These are phyloP conservation scores for Nasua narica DNA, from an alignment of 2,797 vertebrate species.

Conservation along the genomic window DNA sequence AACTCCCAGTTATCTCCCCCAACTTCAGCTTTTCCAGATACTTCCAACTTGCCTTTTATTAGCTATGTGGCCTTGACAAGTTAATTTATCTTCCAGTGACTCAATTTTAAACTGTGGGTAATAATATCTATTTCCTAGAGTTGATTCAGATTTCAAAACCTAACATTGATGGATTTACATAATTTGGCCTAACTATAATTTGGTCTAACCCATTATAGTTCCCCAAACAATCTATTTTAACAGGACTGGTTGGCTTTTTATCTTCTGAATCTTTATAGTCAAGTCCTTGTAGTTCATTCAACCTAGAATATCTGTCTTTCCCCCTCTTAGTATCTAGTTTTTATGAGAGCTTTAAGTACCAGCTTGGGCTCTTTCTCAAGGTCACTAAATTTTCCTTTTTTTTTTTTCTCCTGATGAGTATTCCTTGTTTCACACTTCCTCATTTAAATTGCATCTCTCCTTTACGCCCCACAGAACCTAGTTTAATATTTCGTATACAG, in stretches of 20 bases:
- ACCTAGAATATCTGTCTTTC: not conserved
- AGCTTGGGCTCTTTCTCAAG: not conserved
- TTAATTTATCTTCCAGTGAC: slow-evolving; percentile 24
- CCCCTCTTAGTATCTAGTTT: not conserved
- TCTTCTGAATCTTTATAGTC: not conserved
- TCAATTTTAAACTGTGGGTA: not conserved
- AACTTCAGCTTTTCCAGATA: not conserved
- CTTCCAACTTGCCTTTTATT: not conserved
- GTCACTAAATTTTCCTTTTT: not conserved
- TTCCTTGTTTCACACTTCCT: not conserved
- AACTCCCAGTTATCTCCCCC: not conserved
- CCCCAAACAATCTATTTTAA: not conserved
- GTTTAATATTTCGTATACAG: not conserved
- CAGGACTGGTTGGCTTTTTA: not conserved
- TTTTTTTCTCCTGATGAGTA: not conserved
- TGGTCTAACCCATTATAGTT: not conserved
- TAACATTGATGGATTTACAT: not conserved
- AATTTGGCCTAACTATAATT: not conserved
- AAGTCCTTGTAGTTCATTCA: not conserved
- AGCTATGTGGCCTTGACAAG: not conserved
- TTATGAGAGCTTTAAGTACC: not conserved
- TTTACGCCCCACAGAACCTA: not conserved
- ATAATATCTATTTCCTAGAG: not conserved
- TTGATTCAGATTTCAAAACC: not conserved
- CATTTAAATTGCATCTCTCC: not conserved